Evolutionary conservation across 2,113 vertebrate genomes (phyloP), one percentile per base, ranked within the genome.

Genomic region (Podarcis raffonei): DNA sequence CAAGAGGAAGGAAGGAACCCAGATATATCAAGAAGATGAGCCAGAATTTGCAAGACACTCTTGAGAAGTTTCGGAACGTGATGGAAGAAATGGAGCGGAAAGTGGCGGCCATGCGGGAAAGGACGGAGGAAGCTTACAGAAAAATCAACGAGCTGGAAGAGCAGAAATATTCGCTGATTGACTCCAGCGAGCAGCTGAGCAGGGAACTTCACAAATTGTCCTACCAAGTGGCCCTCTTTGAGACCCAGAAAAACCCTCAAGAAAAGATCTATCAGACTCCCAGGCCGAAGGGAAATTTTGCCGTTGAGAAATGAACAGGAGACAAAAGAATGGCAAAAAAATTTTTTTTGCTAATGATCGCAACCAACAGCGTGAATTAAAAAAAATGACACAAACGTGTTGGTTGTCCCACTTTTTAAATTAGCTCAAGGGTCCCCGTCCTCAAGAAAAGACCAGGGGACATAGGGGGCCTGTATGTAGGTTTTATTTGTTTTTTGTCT

Each of bases 31-130:
- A 30, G 3, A 87, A 39, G 20, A 83, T 88, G 87, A 83, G 32
- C 57, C 80, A 71, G 22, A 81, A 23, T 20, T 72, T 76, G 37
- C 71, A 83, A 66, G 87, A 88, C 3, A 83, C 80, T 2, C 37
- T 83, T 0, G 87, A 88, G 6, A 83, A 42, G 9, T 88, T 88
- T 25, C 83, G 66, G 22, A 32, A 2, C 0, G 80, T 65, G 35
- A 66, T 88, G 87, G 87, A 83, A 1, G 81, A 82, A 32, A 88
- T 88, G 87, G 69, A 88, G 30, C 22, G 11, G 22, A 88, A 88
- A 27, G 80, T 88, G 25, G 8, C 13, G 0, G 80, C 80, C 4
- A 88, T 88, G 68, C 18, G 57, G 0, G 71, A 83, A 13, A 27
- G 71, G 16, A 62, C 71, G 2, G 87, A 88, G 2, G 80, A 88